Conservation (phyloP, 2,888 invertebrate species). For the Eremobia ochroleuca region DNA sequence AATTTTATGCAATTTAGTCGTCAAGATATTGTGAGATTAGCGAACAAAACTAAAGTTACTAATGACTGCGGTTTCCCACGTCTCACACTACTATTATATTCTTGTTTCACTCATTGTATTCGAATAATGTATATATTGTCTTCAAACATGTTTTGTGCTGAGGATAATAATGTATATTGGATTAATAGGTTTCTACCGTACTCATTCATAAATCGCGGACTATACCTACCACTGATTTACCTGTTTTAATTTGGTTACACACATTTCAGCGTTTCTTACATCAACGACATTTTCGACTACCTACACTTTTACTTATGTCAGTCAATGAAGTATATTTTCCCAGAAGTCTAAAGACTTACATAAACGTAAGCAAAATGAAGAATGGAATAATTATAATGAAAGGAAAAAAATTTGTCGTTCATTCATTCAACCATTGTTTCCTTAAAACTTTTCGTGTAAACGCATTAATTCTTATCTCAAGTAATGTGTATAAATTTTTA, state of each 20-base stretch:
- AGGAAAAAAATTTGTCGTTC: conserved; percentile 36
- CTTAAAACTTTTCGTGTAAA: conserved; percentile 35
- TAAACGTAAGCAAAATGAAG: conserved; percentile 23
- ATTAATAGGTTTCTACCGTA: conserved; percentile 5
- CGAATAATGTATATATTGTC: conserved; percentile 48
- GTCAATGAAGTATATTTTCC: conserved; percentile 20
- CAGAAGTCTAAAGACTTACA: no score
- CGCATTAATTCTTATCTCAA: conserved; percentile 31
- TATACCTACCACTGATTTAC: background rate
- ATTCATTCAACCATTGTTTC: conserved; percentile 54
- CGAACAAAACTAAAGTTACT: conserved; percentile 53
- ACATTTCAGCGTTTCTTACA: background rate
- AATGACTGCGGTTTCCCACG: conserved; percentile 57
- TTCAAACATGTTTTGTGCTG: conserved; percentile 29
- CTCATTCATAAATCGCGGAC: conserved; percentile 17
- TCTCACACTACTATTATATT: conserved; percentile 36
- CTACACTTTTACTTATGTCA: conserved; percentile 22
- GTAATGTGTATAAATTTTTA: conserved; percentile 21
- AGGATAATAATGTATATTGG: conserved; percentile 21
- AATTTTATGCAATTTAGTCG: conserved; percentile 67
- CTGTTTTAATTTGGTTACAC: background rate
- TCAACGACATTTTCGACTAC: background rate
- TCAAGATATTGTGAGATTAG: conserved; percentile 63
- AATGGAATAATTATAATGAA: conserved; percentile 47
- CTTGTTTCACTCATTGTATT: conserved; percentile 51